Evolutionary conservation across 92 coral and sea anemone species (phyloP).

Genomic region (Zoanthus sociatus): DNA sequence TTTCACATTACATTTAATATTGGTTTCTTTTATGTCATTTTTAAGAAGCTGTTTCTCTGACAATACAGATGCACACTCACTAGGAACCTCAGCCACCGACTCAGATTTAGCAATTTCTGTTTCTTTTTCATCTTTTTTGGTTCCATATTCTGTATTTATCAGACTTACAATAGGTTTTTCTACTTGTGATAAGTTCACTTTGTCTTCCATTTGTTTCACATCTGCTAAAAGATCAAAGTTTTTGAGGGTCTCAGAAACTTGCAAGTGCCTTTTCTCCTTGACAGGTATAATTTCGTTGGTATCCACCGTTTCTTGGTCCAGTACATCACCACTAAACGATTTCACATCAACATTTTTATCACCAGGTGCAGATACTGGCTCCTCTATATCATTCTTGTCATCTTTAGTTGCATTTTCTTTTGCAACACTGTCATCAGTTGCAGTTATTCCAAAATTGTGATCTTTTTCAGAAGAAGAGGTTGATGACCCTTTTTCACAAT

Average conservation of each 20-base stretch:
- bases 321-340: neutral
- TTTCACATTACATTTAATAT: neutral
- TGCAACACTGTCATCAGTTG: neutral
- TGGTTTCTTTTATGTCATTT: neutral
- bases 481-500: neutral
- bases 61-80: neutral
- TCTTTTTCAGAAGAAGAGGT: constrained; percentile 25
- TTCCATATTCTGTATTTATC: neutral
- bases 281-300: neutral
- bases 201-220: neutral
- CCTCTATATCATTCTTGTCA: constrained; percentile 12
- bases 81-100: neutral
- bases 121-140: neutral
- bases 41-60: neutral
- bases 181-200: neutral
- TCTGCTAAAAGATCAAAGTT: neutral
- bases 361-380: constrained; percentile 3
- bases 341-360: neutral
- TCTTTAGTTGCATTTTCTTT: neutral
- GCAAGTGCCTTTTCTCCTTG: neutral
- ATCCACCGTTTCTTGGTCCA: neutral
- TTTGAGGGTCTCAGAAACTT: neutral
- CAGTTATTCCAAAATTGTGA: neutral
- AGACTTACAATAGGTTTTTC: neutral
- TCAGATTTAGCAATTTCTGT: neutral